These are phyloP conservation scores for Apolygus lucorum DNA, from an alignment of 1,140 invertebrate species.

Conservation along the genomic window DNA sequence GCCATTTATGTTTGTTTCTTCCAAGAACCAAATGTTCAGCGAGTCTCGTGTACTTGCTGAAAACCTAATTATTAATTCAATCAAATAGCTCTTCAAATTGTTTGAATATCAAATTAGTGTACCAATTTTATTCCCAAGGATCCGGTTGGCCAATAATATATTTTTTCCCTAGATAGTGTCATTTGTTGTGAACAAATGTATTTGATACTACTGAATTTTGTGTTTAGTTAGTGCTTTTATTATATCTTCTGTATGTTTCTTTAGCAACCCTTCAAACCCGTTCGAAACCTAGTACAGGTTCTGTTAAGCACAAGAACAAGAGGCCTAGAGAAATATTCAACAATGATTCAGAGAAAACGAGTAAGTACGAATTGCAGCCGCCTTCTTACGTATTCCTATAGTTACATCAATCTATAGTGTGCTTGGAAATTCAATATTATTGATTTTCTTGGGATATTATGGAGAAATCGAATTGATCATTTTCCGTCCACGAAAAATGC, in stretches of 20 bases:
- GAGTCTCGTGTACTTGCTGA: too few species aligned
- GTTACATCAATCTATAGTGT: not conserved
- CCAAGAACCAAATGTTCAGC: too few species aligned
- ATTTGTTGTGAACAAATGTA: slow-evolving; percentile 16
- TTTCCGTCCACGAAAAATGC: too few species aligned
- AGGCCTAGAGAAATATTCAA: slow-evolving; percentile 26
- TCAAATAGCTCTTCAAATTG: too few species aligned
- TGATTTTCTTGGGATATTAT: not conserved
- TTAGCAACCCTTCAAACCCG: slow-evolving; percentile 46
- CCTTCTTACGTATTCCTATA: not conserved
- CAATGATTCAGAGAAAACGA: slow-evolving; percentile 27
- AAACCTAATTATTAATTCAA: too few species aligned
- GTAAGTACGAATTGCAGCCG: slow-evolving; percentile 18
- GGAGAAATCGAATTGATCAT: too few species aligned
- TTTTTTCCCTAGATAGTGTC: not conserved
- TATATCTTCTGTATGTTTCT: slow-evolving; percentile 38
- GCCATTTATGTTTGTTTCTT: too few species aligned
- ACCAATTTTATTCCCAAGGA: too few species aligned
- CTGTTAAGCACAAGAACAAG: slow-evolving; percentile 34
- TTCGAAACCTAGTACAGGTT: slow-evolving; percentile 42
- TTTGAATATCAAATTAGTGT: too few species aligned
- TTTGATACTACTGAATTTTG: slow-evolving; percentile 19
- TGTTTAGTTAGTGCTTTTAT: slow-evolving; percentile 31
- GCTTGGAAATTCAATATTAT: not conserved
- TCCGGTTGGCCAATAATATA: too few species aligned